Conservation (phyloP, 2,888 invertebrate species). For the Oligia strigilis region DNA sequence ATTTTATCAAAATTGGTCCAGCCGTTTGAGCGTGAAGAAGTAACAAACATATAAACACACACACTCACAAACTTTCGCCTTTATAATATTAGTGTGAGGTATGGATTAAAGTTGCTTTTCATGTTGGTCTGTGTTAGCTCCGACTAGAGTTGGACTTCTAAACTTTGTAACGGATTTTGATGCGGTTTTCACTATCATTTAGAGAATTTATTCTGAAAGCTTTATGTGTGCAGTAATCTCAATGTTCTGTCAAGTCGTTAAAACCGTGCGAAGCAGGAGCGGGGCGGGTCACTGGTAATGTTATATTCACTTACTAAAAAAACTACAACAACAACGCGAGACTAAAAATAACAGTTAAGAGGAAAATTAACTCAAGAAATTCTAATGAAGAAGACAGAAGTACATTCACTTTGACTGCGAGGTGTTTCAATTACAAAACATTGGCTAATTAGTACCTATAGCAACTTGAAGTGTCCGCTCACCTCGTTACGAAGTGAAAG, state of each 20-base stretch:
- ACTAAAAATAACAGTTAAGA: background rate
- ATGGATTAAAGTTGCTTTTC: background rate
- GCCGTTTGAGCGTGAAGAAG: too few relatives aligned
- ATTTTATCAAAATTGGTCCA: too few relatives aligned
- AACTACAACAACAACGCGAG: background rate
- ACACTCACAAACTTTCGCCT: too few relatives aligned
- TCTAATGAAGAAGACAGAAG: background rate
- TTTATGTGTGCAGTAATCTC: background rate
- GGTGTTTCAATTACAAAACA: conserved; percentile 14
- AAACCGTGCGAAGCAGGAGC: background rate
- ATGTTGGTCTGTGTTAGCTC: background rate
- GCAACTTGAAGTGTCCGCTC: background rate
- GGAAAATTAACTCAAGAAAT: background rate
- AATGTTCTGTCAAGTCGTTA: background rate
- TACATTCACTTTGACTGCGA: background rate
- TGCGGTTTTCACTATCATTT: background rate
- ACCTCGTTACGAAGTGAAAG: conserved; percentile 12
- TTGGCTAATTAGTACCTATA: conserved; percentile 6
- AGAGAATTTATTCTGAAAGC: background rate
- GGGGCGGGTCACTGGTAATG: background rate
- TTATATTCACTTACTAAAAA: background rate
- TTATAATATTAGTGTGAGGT: too few relatives aligned
- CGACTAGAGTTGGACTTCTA: background rate
- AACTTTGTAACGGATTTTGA: background rate
- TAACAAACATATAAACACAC: too few relatives aligned